Conservation (phyloP, 2,797 vertebrate species). For the Aselliscus stoliczkanus region DNA sequence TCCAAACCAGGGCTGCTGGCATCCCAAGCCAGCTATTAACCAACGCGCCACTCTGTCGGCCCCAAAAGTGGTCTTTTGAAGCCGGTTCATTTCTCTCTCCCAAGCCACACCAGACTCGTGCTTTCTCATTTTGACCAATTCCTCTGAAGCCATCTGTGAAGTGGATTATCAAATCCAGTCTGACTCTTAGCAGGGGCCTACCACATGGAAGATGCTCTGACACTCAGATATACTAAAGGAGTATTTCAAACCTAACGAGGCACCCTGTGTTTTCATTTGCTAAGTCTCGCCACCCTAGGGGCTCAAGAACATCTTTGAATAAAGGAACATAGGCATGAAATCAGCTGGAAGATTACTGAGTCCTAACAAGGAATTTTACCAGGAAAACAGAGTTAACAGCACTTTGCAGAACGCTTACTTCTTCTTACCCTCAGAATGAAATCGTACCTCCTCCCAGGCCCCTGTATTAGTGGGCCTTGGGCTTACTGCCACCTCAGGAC, state of each 20-base stretch:
- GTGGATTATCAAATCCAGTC: background rate
- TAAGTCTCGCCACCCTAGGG: background rate
- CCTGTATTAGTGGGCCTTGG: background rate
- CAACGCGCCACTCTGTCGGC: too few species aligned
- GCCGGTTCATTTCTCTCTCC: background rate
- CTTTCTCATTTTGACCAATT: background rate
- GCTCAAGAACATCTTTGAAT: background rate
- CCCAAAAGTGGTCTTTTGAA: background rate
- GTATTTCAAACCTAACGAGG: background rate
- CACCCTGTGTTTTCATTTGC: background rate
- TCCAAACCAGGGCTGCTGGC: too few species aligned
- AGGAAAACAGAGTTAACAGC: background rate
- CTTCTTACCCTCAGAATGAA: constrained; percentile 5
- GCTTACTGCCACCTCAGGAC: background rate
- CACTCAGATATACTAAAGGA: background rate
- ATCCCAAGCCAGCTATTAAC: too few species aligned
- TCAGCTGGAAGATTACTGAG: background rate
- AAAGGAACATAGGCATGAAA: background rate
- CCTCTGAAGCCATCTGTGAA: background rate
- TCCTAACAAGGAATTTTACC: background rate
- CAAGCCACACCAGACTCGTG: background rate
- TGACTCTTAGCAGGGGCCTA: background rate
- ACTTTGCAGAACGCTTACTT: background rate
- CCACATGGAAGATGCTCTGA: background rate
- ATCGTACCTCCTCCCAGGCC: background rate